Base-by-base conservation (phyloP, 1,140 invertebrate genomes). In the Adoxophyes honmai region DNA sequence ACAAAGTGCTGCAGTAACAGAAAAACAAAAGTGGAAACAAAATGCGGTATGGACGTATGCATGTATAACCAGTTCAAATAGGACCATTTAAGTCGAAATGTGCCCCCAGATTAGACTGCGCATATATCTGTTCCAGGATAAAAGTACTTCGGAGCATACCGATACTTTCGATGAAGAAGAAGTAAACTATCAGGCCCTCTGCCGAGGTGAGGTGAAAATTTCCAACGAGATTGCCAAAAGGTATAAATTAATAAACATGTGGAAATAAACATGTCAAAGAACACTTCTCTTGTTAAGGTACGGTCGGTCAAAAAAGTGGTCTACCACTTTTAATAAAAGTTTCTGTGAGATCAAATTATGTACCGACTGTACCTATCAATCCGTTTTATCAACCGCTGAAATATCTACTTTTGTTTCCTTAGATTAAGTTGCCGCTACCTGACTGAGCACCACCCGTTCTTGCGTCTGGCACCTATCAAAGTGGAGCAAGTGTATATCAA, bases 391-490 rank as follows among this genome's bases (percentile, higher is more conserved):
- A 28, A 2, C 21, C 6, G 21, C 2, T 3, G 21, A 3, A 28
- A 28, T 28, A 28, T 3, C 2, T n/a, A n/a, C n/a, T n/a, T 28
- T 6, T 6, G 21, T 28, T 6, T 6, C 21, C 6, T 28, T 28
- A 28, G 21, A 28, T 28, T 28, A 28, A 2, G 21, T 28, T 28
- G 21, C 21, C 21, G 93, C 36, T 99, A 98, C 80, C 88, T 93
- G 1, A 91, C 90, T 60, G 93, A 94, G 63, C 92, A 91, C 48
- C 91, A 94, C 57, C 95, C 96, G 1, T 96, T 94, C 74, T 85
- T 98, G 8, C 92, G 93, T 52, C 87, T 99, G 34, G 95, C 93
- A 0, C 98, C 97, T 0, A 92, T 98, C 54, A 99, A 99, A 86
- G 93, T 97, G 77, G 98, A 99, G 88, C 93, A 97, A 72, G 92